A percentile compares a stretch with the other conserved stretches of the same genome.
These are phyloP conservation scores for Protonibea diacanthus DNA, from an alignment of 2,797 vertebrate genomes.

Conservation along the genomic window DNA sequence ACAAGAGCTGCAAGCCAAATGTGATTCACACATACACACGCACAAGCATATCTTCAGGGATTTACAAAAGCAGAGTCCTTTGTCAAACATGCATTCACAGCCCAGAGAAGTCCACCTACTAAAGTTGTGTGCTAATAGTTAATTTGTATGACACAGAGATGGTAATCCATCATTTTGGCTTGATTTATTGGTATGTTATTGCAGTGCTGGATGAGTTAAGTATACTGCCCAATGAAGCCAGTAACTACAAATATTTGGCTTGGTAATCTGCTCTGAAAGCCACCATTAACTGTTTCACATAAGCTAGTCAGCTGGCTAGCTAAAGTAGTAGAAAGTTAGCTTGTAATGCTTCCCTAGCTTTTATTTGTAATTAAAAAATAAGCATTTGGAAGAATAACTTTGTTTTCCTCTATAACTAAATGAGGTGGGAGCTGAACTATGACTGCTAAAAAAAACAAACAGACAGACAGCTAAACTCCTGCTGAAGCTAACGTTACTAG, in stretches of 20 bases:
- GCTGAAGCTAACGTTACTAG: too few relatives aligned
- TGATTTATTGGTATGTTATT: neutral
- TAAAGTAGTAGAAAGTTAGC: too few relatives aligned
- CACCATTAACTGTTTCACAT: too few relatives aligned
- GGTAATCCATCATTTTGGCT: neutral
- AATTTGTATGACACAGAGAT: neutral
- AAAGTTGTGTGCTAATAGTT: neutral
- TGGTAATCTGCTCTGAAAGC: too few relatives aligned
- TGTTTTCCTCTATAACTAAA: neutral
- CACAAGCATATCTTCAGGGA: neutral
- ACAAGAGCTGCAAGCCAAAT: slow-evolving; percentile 36
- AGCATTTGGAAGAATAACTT: neutral
- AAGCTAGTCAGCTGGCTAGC: too few relatives aligned
- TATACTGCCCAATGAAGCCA: neutral
- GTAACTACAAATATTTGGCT: neutral
- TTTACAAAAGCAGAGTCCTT: neutral
- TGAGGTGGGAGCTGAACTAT: neutral
- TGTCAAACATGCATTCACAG: slow-evolving; percentile 7
- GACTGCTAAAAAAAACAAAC: too few relatives aligned
- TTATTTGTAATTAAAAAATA: neutral
- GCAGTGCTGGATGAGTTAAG: neutral
- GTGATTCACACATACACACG: slow-evolving; percentile 24
- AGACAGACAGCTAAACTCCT: too few relatives aligned
- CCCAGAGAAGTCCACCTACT: neutral
- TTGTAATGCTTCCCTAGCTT: neutral